Evolutionary conservation across 2,113 vertebrate species (phyloP).

Genomic region (Hassar affinis): DNA sequence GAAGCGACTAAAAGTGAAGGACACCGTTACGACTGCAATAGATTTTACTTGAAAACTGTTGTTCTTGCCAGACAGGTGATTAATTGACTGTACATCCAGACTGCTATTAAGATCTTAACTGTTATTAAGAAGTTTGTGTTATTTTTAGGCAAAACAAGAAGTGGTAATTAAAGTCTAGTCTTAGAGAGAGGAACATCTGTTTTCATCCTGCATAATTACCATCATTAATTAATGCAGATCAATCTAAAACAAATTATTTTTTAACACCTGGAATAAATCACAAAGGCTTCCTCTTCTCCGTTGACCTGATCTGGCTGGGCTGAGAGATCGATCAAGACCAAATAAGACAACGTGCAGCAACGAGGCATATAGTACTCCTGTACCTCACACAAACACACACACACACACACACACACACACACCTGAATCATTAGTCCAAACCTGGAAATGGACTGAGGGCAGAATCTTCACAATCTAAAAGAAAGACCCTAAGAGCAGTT

Average conservation of each 20-base stretch:
- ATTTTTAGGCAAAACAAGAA: slow-evolving; percentile 77
- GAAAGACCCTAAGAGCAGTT: slow-evolving; percentile 1
- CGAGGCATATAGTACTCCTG: slow-evolving; percentile 61
- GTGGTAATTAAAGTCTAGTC: slow-evolving; percentile 76
- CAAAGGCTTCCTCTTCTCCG: slow-evolving; percentile 60
- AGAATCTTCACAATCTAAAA: slow-evolving; percentile 6
- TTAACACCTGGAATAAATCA: slow-evolving; percentile 81
- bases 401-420: slow-evolving; percentile 54
- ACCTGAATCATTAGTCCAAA: slow-evolving; percentile 57
- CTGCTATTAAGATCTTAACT: slow-evolving; percentile 33
- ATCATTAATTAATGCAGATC: slow-evolving; percentile 85
- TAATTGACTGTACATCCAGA: slow-evolving; percentile 10
- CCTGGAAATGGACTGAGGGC: slow-evolving; percentile 40
- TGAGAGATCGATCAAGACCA: slow-evolving; percentile 68
- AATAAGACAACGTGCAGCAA: slow-evolving; percentile 67
- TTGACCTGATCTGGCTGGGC: slow-evolving; percentile 58
- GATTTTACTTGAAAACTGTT: background rate
- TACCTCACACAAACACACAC: slow-evolving; percentile 57
- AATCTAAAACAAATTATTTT: slow-evolving; percentile 78
- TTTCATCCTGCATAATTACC: slow-evolving; percentile 81
- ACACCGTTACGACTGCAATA: background rate
- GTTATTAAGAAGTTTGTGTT: slow-evolving; percentile 62
- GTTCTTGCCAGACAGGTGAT: background rate
- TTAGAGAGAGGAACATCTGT: slow-evolving; percentile 80
- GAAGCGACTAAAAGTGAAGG: background rate